Conservation (phyloP, 2,113 vertebrate species). For the Pteropus alecto region DNA sequence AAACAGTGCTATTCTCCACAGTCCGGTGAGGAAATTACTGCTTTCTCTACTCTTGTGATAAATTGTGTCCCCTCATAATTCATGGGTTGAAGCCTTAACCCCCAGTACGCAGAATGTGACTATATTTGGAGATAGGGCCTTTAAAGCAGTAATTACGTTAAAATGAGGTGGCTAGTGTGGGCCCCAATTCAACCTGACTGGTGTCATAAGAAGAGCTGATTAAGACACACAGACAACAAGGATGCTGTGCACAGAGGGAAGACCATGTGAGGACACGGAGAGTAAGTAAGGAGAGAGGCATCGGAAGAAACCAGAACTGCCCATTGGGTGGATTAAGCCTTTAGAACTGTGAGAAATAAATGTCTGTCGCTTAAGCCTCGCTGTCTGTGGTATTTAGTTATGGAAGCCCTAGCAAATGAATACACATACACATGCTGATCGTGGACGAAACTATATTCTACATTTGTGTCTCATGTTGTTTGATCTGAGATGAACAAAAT, state of each 20-base stretch:
- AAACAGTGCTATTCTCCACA: background rate
- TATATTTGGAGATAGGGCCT: background rate
- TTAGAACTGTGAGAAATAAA: background rate
- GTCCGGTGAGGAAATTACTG: background rate
- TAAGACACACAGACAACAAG: background rate
- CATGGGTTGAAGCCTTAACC: background rate
- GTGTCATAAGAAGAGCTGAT: background rate
- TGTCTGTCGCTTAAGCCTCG: background rate
- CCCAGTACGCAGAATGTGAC: background rate
- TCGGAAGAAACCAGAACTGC: background rate
- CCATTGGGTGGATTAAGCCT: background rate
- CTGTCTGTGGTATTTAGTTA: background rate
- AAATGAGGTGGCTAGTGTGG: background rate
- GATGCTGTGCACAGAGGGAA: background rate
- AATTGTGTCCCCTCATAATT: background rate
- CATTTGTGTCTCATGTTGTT: background rate
- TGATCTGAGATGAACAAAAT: background rate
- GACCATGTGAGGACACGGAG: background rate
- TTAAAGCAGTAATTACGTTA: background rate
- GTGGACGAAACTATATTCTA: background rate
- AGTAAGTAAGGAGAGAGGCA: background rate
- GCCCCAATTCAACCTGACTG: background rate
- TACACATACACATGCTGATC: background rate
- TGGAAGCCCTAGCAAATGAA: fast-evolving
- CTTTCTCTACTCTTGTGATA: background rate